A percentile compares a stretch with the other conserved stretches of the same genome.
Evolutionary conservation across 2,113 vertebrate genomes (phyloP).

Genomic region (Tretioscincus oriximinensis): DNA sequence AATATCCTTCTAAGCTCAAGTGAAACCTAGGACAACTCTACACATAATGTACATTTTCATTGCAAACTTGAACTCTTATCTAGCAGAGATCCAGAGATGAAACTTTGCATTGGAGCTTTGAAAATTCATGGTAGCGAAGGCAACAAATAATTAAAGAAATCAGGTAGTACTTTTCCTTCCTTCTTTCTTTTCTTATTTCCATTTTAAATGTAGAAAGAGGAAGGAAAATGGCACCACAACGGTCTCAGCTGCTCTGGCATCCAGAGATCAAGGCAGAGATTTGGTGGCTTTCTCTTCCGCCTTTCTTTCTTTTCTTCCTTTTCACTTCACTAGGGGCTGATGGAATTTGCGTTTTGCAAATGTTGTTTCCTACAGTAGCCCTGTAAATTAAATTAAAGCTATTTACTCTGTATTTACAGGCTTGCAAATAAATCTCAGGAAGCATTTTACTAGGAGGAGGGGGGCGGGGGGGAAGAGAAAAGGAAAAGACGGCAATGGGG

Average conservation of each 20-base stretch:
- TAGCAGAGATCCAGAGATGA: neutral
- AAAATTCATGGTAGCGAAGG: neutral
- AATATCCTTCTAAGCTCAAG: neutral
- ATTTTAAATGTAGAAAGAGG: neutral
- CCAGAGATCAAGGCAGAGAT: neutral
- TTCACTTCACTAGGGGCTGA: constrained; percentile 1
- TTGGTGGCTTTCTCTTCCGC: neutral
- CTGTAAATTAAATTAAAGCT: constrained; percentile 71
- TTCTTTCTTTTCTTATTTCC: neutral
- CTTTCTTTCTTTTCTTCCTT: neutral
- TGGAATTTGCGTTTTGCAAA: constrained; percentile 41
- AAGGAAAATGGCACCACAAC: neutral
- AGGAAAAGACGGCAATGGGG: constrained; percentile 32
- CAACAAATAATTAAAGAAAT: neutral
- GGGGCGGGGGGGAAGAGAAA: too few species aligned
- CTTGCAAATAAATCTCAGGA: constrained; percentile 66
- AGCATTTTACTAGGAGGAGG: constrained; percentile 54
- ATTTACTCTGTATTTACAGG: constrained; percentile 60
- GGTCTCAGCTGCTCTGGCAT: neutral
- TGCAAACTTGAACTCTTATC: neutral
- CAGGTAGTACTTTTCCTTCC: neutral
- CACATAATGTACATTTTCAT: neutral
- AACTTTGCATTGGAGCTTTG: neutral
- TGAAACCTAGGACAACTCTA: neutral
- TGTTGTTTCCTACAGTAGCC: constrained; percentile 47